phyloP scores from a whole-genome alignment of 2,113 vertebrate genomes.

The Calyptomena viridis region DNA sequence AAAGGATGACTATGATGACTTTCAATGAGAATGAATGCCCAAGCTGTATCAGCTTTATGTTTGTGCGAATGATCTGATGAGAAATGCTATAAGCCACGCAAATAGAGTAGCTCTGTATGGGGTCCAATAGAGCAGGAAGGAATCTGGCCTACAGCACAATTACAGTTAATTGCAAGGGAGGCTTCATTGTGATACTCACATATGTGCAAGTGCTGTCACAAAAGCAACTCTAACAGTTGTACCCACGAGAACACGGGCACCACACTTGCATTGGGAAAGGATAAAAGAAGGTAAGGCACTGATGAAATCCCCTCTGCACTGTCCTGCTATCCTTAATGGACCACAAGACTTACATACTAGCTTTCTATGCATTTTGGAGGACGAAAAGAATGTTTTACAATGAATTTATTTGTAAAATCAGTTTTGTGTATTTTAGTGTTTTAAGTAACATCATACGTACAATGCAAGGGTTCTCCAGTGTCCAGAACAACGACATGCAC shows the following conservation, averaged over 20 bases:
- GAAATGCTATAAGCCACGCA: conserved; percentile 4
- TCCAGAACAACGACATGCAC: background rate
- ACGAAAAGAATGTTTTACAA: background rate
- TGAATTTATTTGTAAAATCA: background rate
- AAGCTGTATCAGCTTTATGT: conserved; percentile 38
- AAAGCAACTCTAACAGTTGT: background rate
- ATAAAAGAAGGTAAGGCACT: background rate
- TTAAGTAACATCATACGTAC: accelerated
- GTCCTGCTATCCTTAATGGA: background rate
- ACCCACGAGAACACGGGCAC: accelerated
- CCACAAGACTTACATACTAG: background rate
- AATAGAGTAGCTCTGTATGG: conserved; percentile 50
- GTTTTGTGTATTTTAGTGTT: background rate
- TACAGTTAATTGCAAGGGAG: conserved; percentile 48
- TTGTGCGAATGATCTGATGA: conserved; percentile 53
- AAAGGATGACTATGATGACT: conserved; percentile 46
- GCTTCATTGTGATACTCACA: conserved; percentile 8
- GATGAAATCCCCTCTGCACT: background rate
- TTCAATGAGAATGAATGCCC: conserved; percentile 34
- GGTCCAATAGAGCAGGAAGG: conserved; percentile 51
- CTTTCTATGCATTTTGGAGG: background rate
- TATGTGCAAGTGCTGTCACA: background rate
- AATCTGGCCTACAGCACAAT: conserved; percentile 55
- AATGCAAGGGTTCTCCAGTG: background rate
- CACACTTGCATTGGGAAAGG: background rate